phyloP scores from a whole-genome alignment of 2,888 invertebrate genomes.

The Lasioglossum marginatum region DNA sequence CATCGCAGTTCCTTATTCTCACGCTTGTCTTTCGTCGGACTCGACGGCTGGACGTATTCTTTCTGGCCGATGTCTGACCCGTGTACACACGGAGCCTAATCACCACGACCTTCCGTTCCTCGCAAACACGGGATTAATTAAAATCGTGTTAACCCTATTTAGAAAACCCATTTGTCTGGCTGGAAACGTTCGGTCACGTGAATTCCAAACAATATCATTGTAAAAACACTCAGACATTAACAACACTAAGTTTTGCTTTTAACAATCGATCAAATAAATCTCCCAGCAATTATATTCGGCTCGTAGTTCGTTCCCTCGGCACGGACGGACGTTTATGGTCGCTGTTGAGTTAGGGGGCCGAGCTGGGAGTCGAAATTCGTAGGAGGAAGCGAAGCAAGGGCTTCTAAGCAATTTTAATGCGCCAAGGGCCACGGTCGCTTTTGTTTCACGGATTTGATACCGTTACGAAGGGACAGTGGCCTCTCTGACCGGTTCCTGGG shows the following conservation, averaged over 20 bases:
- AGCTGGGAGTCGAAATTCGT: background rate
- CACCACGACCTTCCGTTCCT: conserved; percentile 5
- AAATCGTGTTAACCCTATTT: conserved; percentile 8
- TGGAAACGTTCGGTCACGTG: background rate
- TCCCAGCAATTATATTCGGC: background rate
- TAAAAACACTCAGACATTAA: too few species aligned
- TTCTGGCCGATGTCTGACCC: conserved; percentile 20
- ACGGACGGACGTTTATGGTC: background rate
- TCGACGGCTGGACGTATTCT: background rate
- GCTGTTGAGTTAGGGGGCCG: background rate
- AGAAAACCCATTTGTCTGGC: background rate
- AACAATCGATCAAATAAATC: background rate
- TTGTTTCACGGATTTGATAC: conserved; percentile 17
- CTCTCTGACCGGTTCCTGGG: background rate
- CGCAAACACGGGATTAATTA: background rate
- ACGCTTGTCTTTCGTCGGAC: conserved; percentile 48
- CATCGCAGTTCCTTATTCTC: conserved; percentile 53
- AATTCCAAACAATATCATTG: too few species aligned
- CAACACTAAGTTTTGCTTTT: background rate
- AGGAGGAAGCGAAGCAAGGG: background rate
- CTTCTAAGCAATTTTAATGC: background rate
- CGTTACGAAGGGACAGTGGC: conserved; percentile 29
- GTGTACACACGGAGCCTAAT: conserved; percentile 12
- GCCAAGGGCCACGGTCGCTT: background rate
- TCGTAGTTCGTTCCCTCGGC: background rate